phyloP scores from a whole-genome alignment of 2,113 vertebrate genomes.

The Eupsittula cactorum region DNA sequence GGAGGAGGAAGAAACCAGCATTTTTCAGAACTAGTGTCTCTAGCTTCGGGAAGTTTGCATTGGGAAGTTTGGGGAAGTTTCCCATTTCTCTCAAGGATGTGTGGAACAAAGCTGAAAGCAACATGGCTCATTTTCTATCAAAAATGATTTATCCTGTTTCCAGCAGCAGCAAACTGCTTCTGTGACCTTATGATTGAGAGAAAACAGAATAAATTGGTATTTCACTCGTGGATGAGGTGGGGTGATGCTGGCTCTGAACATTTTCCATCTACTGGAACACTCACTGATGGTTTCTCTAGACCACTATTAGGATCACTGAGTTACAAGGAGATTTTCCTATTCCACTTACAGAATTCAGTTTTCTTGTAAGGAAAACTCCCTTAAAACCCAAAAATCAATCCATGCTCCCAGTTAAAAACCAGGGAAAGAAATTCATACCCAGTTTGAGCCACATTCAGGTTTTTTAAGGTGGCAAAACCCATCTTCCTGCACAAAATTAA shows the following conservation, averaged over 20 bases:
- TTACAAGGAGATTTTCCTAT: not conserved
- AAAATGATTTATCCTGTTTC: not conserved
- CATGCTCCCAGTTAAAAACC: not conserved
- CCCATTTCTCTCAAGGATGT: not conserved
- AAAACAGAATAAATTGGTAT: not conserved
- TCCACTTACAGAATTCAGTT: too few species aligned
- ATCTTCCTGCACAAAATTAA: not conserved
- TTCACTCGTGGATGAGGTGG: accelerated
- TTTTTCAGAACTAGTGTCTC: not conserved
- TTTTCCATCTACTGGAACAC: not conserved
- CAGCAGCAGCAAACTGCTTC: not conserved
- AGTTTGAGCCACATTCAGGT: accelerated
- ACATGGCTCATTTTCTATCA: accelerated
- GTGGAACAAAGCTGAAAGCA: not conserved
- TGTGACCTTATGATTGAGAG: too few species aligned
- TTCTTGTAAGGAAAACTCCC: not conserved
- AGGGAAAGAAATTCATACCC: not conserved
- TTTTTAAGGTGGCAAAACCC: not conserved
- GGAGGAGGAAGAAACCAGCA: not conserved
- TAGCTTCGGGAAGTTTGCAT: not conserved
- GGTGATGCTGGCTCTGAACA: accelerated
- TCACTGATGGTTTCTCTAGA: accelerated
- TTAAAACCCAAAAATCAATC: not conserved
- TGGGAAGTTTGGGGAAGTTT: not conserved
- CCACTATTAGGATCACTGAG: accelerated